A percentile compares a stretch with the other conserved stretches of the same genome.
phyloP scores from a whole-genome alignment of 2,888 invertebrate species.

The Plemyria rubiginata region DNA sequence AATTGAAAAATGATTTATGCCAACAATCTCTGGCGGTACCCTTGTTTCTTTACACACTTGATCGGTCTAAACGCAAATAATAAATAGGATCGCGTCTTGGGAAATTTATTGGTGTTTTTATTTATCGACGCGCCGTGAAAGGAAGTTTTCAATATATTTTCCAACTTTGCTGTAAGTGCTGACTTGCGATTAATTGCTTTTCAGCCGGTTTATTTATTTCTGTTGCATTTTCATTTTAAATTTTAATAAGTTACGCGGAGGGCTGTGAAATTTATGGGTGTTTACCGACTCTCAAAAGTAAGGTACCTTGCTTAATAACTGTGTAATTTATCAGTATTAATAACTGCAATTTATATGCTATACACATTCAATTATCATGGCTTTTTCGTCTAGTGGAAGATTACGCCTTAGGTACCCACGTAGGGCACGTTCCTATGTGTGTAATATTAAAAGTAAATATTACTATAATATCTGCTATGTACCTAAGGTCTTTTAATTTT shows the following conservation, averaged over 20 bases:
- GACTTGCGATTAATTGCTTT: slow-evolving; percentile 48
- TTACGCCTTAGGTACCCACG: no score
- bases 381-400: no score
- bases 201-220: slow-evolving; percentile 45
- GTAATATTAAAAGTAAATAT: no score
- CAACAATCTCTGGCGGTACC: slow-evolving; percentile 74
- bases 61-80: slow-evolving; percentile 70
- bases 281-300: neutral
- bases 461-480: no score
- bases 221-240: slow-evolving; percentile 38
- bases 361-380: no score
- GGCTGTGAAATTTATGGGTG: neutral
- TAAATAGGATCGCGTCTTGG: slow-evolving; percentile 61
- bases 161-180: slow-evolving; percentile 45
- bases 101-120: slow-evolving; percentile 58
- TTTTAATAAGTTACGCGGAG: slow-evolving; percentile 25
- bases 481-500: no score
- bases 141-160: slow-evolving; percentile 54
- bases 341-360: no score
- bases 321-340: no score
- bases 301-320: neutral
- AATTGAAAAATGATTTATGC: slow-evolving; percentile 82
- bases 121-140: slow-evolving; percentile 53
- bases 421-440: no score
- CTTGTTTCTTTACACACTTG: slow-evolving; percentile 70